phyloP scores from a whole-genome alignment of 2,888 invertebrate genomes.

The Ashinkailepas kermadecensis region DNA sequence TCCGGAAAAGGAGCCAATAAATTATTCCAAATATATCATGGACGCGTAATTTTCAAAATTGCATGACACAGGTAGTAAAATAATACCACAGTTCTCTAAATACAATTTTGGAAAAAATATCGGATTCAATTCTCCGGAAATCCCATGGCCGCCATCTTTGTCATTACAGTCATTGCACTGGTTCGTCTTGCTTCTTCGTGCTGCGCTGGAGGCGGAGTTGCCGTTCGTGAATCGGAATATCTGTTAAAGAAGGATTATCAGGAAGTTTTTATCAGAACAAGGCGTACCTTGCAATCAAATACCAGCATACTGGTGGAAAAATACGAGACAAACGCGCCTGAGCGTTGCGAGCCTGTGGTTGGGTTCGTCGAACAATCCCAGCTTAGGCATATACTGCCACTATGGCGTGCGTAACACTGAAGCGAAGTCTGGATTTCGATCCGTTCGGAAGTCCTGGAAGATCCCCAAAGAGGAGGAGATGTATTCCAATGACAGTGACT shows the following conservation, averaged over 20 bases:
- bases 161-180: constrained; percentile 35
- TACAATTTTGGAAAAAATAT: too few relatives aligned
- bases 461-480: constrained; percentile 76
- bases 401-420: constrained; percentile 98
- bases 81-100: too few relatives aligned
- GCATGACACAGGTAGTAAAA: too few relatives aligned
- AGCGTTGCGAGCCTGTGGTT: background rate
- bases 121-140: background rate
- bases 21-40: too few relatives aligned
- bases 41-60: too few relatives aligned
- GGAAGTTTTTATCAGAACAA: background rate
- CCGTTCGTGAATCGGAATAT: background rate
- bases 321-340: background rate
- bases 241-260: background rate
- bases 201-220: background rate
- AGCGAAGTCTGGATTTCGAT: constrained; percentile 92
- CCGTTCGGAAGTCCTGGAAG: constrained; percentile 68
- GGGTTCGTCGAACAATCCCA: background rate
- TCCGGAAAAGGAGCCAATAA: too few relatives aligned
- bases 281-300: too few relatives aligned
- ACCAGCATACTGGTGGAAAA: background rate
- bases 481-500: background rate
- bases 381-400: constrained; percentile 35
- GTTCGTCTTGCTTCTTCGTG: background rate
- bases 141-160: constrained; percentile 2